Conservation (phyloP, 2,888 invertebrate genomes). For the Tetanocera ferruginea region DNA sequence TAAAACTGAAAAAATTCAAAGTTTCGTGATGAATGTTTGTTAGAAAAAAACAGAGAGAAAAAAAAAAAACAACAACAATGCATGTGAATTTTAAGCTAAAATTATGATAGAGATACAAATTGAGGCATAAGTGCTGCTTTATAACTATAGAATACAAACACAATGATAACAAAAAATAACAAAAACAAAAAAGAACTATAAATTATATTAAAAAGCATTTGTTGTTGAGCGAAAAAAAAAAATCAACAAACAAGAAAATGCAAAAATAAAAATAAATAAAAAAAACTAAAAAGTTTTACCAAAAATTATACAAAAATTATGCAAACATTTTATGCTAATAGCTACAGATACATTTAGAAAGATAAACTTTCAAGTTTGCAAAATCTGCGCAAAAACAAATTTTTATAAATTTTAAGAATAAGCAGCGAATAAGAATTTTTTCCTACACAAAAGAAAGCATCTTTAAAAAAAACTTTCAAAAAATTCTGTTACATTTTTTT, state of each 20-base stretch:
- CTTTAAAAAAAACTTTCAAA: too few relatives aligned
- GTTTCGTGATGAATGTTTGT: conserved; percentile 14
- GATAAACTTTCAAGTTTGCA: too few relatives aligned
- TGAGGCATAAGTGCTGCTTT: background rate
- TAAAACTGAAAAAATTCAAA: background rate
- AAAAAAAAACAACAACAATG: conserved; percentile 6
- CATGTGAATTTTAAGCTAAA: background rate
- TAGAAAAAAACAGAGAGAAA: background rate
- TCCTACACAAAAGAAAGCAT: too few relatives aligned
- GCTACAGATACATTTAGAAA: too few relatives aligned
- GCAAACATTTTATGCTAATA: too few relatives aligned
- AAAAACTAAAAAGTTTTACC: too few relatives aligned
- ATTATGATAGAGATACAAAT: background rate
- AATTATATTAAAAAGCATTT: background rate
- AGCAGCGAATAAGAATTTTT: too few relatives aligned
- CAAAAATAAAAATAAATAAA: too few relatives aligned
- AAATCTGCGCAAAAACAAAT: too few relatives aligned
- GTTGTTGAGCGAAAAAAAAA: background rate
- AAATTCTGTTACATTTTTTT: too few relatives aligned
- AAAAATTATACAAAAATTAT: too few relatives aligned
- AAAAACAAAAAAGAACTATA: background rate
- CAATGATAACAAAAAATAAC: background rate
- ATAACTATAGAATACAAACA: background rate
- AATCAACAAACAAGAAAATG: background rate
- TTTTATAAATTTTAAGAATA: too few relatives aligned